Percentiles rank a stretch among this genome's conserved stretches.
Conservation (phyloP, 2,797 vertebrate species). For the Siniperca scherzeri region DNA sequence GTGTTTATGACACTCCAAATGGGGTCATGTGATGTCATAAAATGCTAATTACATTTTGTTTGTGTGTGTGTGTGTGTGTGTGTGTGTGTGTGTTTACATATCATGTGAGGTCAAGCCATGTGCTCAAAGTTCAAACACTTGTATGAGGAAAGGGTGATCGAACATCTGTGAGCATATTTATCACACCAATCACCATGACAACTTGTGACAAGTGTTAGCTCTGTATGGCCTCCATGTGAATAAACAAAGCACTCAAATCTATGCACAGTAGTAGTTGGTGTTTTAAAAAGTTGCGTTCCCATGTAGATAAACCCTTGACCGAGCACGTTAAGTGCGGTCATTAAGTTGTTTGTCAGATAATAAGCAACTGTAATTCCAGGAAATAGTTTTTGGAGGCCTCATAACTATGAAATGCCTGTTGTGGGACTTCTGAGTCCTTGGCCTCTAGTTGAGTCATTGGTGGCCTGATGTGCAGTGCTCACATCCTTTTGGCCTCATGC, state of each 20-base stretch:
- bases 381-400: conserved; percentile 63
- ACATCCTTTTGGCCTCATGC: conserved; percentile 70
- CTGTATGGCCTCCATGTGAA: conserved; percentile 71
- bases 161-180: conserved; percentile 77
- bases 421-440: conserved; percentile 63
- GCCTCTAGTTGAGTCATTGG: conserved; percentile 62
- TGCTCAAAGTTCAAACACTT: conserved; percentile 72
- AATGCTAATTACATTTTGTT: conserved; percentile 61
- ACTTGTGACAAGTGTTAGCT: conserved; percentile 60
- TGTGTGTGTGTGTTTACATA: conserved; percentile 67
- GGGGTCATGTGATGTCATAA: conserved; percentile 60
- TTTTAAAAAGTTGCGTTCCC: conserved; percentile 35
- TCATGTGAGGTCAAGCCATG: conserved; percentile 71
- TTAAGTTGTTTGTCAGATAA: conserved; percentile 66
- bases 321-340: conserved; percentile 39
- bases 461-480: conserved; percentile 63
- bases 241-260: conserved; percentile 61
- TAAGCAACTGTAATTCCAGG: conserved; percentile 57
- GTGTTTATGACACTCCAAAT: conserved; percentile 46
- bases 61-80: conserved; percentile 12
- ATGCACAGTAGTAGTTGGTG: not conserved
- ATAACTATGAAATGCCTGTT: conserved; percentile 57
- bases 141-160: conserved; percentile 49
- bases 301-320: conserved; percentile 43
- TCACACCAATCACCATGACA: conserved; percentile 68